Conservation (phyloP, 2,888 invertebrate genomes). For the Hedya salicella region DNA sequence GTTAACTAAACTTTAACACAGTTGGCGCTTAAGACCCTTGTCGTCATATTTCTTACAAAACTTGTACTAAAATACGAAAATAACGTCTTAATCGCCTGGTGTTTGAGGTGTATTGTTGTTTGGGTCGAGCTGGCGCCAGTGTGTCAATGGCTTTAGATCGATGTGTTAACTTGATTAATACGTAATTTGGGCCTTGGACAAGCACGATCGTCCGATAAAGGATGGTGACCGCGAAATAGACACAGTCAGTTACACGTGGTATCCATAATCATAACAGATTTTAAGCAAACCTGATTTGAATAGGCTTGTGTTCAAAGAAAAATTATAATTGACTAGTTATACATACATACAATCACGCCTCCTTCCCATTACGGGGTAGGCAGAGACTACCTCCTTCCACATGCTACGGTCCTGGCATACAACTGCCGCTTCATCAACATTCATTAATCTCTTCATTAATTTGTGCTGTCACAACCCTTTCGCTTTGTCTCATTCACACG, state of each 20-base stretch:
- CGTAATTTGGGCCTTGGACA: slow-evolving; percentile 21
- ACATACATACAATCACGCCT: no score
- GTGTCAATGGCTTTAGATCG: slow-evolving; percentile 20
- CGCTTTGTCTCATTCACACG: no score
- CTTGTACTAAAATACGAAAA: not conserved
- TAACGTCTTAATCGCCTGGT: not conserved
- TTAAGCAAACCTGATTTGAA: no score
- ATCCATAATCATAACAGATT: not conserved
- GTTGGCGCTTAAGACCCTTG: not conserved
- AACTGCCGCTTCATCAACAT: no score
- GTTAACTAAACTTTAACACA: not conserved
- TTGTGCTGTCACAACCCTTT: no score
- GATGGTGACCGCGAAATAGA: not conserved
- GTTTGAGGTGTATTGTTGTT: not conserved
- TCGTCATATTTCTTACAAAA: not conserved
- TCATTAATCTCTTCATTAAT: no score
- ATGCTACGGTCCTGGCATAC: no score
- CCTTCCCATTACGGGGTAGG: no score
- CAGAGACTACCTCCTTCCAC: no score
- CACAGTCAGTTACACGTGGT: not conserved
- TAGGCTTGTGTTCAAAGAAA: no score
- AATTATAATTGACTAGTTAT: no score
- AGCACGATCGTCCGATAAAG: slow-evolving; percentile 18
- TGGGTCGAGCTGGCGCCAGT: slow-evolving; percentile 8
- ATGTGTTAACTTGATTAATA: slow-evolving; percentile 42